Evolutionary conservation across 2,888 invertebrate genomes (phyloP).

Genomic region (Latrodectus hesperus): DNA sequence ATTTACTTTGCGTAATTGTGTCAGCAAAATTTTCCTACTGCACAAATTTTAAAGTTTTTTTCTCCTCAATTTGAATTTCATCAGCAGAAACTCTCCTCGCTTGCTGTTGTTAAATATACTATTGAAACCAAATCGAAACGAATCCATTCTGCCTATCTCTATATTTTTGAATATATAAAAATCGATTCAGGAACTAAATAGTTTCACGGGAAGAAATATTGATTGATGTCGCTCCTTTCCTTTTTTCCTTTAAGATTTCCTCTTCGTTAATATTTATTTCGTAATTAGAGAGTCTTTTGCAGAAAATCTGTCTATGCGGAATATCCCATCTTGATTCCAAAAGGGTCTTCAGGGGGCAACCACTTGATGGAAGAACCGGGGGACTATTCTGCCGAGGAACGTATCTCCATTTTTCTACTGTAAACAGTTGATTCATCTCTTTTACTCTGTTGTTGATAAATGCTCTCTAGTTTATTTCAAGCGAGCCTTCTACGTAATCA

Average conservation of each 20-base stretch:
- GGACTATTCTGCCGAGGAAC: not conserved
- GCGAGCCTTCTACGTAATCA: too few species aligned
- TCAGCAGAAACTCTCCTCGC: too few species aligned
- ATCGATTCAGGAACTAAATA: too few species aligned
- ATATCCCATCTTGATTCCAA: not conserved
- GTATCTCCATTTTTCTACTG: too few species aligned
- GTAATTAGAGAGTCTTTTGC: not conserved
- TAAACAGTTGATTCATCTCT: constrained; percentile 71
- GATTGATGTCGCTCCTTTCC: not conserved
- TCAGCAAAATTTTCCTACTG: too few species aligned
- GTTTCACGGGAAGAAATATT: not conserved
- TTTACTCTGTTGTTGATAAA: constrained; percentile 71
- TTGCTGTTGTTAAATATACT: too few species aligned
- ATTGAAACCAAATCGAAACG: too few species aligned
- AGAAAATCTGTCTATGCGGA: not conserved
- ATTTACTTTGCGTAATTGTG: too few species aligned
- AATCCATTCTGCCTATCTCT: too few species aligned
- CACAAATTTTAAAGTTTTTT: too few species aligned
- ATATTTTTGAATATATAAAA: too few species aligned
- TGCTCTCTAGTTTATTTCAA: constrained; percentile 63
- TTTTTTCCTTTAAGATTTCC: not conserved
- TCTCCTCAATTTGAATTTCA: too few species aligned
- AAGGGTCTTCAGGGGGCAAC: not conserved
- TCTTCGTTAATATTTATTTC: not conserved
- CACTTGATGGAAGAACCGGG: not conserved